Base-by-base conservation (phyloP, 2,888 invertebrate genomes). In the Saturnia japonica region DNA sequence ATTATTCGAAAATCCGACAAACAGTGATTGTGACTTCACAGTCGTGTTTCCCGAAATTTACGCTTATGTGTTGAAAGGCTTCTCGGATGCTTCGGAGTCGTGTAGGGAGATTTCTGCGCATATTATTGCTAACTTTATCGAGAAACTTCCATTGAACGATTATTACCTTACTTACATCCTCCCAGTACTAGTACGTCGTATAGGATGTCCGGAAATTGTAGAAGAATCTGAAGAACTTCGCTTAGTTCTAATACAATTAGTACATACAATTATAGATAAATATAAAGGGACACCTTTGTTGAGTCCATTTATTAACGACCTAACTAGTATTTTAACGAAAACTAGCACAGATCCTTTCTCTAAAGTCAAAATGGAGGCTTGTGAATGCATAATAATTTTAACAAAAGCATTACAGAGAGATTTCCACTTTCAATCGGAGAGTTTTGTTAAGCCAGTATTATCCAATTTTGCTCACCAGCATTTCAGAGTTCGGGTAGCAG, bases 221-320 rank as follows among this genome's bases (percentile, higher is more conserved):
- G 95, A 95, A 77, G 91, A 94, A 51, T 93, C 94, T 0, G 99
- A 99, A 90, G 99, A 99, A 94, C 95, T 98, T 64, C 95, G 98
- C 42, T 85, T 97, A 16, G 90, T 95, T 60, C 93, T 97, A 69
- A 87, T 98, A 0, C 85, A 94, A 71, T 94, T 98, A 66, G 86
- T 98, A n/a, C 93, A 94, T 71, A 88, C 93, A 62, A 94, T 98
- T 75, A 89, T 98, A 67, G 85, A 93, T 8, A 95, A 95, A 76
- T 97, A 96, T 80, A 92, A 94, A 78, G 93, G 94, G 6, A 93
- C 94, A 12, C 94, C 94, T 51, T 93, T 95, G 68, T 86, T 97
- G 19, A 91, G 94, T 71, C 94, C 96, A 0, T 97, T 97, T 84
- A 91, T 97, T n/a, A 96, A 96, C 78, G 97, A 98, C 82, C 94